phyloP scores from a whole-genome alignment of 2,797 vertebrate genomes.

The Toxotes lorentzi region DNA sequence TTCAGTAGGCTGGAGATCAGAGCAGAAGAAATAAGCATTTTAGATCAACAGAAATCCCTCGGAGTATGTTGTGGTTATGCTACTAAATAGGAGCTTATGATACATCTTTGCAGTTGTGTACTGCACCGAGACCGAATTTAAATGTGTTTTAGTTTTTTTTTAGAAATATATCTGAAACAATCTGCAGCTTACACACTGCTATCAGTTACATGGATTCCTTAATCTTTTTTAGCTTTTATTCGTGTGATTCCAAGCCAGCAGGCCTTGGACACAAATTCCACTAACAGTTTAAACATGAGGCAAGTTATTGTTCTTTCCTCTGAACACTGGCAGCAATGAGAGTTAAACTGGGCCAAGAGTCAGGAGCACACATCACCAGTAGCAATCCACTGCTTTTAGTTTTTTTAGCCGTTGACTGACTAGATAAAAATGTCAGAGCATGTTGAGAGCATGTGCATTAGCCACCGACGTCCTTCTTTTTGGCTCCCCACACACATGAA shows the following conservation, averaged over 20 bases:
- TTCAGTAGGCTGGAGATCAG: conserved; percentile 63
- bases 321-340: neutral
- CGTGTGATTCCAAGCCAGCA: neutral
- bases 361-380: neutral
- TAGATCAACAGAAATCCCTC: conserved; percentile 65
- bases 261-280: neutral
- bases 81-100: conserved; percentile 51
- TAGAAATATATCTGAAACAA: neutral
- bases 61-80: conserved; percentile 41
- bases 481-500: too few species aligned
- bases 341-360: neutral
- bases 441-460: too few species aligned
- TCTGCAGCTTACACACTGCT: neutral
- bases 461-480: too few species aligned
- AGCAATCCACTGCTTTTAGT: too few species aligned
- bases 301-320: neutral
- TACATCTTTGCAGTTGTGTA: conserved; percentile 34
- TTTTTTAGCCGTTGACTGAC: too few species aligned
- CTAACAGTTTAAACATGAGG: conserved; percentile 13
- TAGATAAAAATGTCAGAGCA: too few species aligned
- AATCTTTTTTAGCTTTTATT: neutral
- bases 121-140: conserved; percentile 16
- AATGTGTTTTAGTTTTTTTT: neutral
- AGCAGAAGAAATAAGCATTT: conserved; percentile 70
- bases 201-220: neutral